These are phyloP conservation scores for Poeciliopsis gracilis DNA, from an alignment of 2,797 vertebrate species.

Conservation along the genomic window DNA sequence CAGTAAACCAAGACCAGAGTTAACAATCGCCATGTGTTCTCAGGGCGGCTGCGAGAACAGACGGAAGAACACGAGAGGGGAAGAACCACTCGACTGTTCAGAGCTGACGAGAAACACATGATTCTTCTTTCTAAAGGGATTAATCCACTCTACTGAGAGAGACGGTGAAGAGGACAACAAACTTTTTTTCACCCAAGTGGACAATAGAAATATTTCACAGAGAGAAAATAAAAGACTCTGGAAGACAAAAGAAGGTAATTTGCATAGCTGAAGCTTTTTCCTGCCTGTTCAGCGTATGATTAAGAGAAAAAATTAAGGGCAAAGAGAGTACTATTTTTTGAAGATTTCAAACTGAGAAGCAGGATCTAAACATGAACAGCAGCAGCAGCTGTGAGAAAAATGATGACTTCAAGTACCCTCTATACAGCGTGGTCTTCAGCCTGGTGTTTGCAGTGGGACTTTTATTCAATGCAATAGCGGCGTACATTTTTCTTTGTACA, in stretches of 20 bases:
- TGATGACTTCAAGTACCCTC: slow-evolving; percentile 91
- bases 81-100: slow-evolving; percentile 23
- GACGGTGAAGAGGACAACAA: slow-evolving; percentile 2
- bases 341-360: not conserved
- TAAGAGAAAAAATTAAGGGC: slow-evolving; percentile 5
- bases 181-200: slow-evolving; percentile 1
- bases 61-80: slow-evolving; percentile 22
- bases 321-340: not conserved
- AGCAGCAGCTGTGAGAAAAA: slow-evolving; percentile 76
- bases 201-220: not conserved
- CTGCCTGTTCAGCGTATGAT: not conserved
- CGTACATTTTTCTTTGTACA: slow-evolving; percentile 91
- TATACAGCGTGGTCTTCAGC: slow-evolving; percentile 90
- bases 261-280: slow-evolving; percentile 1
- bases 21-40: slow-evolving; percentile 6
- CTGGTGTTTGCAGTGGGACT: slow-evolving; percentile 93
- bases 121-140: slow-evolving; percentile 22
- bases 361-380: slow-evolving; percentile 60
- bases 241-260: slow-evolving; percentile 47
- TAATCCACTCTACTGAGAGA: slow-evolving; percentile 23
- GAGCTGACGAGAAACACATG: slow-evolving; percentile 29
- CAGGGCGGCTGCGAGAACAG: slow-evolving; percentile 23
- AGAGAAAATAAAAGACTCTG: slow-evolving; percentile 23
- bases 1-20: slow-evolving; percentile 5
- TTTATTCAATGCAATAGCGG: slow-evolving; percentile 87